Evolutionary conservation across 1,140 invertebrate genomes (phyloP).

Genomic region (Coptotermes formosanus): DNA sequence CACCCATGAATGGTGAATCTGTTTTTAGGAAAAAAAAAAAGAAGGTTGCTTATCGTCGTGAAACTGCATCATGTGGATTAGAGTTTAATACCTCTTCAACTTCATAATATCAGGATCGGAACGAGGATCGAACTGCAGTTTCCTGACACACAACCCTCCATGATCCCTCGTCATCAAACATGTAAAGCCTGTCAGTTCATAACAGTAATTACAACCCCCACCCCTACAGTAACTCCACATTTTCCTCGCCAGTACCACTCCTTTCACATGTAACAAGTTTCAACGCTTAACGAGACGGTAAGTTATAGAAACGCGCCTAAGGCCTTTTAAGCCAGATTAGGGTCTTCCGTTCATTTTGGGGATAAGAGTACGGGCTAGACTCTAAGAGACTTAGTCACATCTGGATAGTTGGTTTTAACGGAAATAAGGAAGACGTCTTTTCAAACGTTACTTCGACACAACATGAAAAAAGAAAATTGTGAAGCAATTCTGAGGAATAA

Average conservation of each 20-base stretch:
- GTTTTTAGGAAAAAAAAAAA: background rate
- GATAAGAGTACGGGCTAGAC: background rate
- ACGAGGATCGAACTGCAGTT: background rate
- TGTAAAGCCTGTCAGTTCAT: background rate
- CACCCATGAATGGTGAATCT: background rate
- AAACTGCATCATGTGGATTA: background rate
- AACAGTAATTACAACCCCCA: background rate
- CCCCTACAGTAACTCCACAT: background rate
- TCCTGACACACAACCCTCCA: background rate
- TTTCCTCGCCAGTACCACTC: background rate
- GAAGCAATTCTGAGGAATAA: too few relatives aligned
- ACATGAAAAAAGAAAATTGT: too few relatives aligned
- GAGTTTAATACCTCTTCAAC: background rate
- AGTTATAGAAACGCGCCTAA: background rate
- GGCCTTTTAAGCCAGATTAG: background rate
- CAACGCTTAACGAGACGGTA: background rate
- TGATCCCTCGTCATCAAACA: background rate
- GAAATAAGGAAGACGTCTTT: too few relatives aligned
- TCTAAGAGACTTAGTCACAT: too few relatives aligned
- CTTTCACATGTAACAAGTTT: background rate
- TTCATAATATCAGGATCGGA: background rate
- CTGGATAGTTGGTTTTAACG: too few relatives aligned
- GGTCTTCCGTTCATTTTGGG: background rate
- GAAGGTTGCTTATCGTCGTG: too few relatives aligned
- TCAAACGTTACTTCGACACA: too few relatives aligned